These are phyloP conservation scores for Plemyria rubiginata DNA, from an alignment of 2,888 invertebrate genomes.

Conservation along the genomic window DNA sequence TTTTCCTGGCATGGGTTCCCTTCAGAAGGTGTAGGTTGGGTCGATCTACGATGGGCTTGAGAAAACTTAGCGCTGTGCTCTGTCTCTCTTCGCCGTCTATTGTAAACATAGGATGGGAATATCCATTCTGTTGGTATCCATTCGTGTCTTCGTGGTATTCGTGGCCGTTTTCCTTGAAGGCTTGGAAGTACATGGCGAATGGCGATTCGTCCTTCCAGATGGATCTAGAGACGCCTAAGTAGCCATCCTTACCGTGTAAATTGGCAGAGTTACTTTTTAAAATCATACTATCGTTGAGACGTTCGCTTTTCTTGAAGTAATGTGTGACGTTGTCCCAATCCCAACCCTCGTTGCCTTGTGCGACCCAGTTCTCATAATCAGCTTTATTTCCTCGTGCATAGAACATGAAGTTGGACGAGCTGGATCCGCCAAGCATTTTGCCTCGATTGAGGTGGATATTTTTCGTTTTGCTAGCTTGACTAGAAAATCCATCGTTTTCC, in stretches of 20 bases:
- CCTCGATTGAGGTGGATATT: conserved; percentile 81
- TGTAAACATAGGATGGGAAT: conserved; percentile 48
- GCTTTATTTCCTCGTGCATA: conserved; percentile 86
- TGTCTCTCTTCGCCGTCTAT: conserved; percentile 52
- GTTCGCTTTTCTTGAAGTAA: conserved; percentile 64
- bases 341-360: conserved; percentile 83
- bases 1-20: conserved; percentile 53
- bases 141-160: conserved; percentile 52
- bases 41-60: conserved; percentile 49
- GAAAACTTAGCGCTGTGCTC: conserved; percentile 52
- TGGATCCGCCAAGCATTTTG: conserved; percentile 88
- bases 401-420: conserved; percentile 87
- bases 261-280: conserved; percentile 57
- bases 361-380: conserved; percentile 84
- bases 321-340: conserved; percentile 53
- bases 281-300: conserved; percentile 42
- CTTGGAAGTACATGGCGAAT: conserved; percentile 62
- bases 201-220: conserved; percentile 51
- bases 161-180: conserved; percentile 56
- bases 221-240: conserved; percentile 57
- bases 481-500: conserved; percentile 55
- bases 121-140: conserved; percentile 53
- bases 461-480: conserved; percentile 51
- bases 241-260: conserved; percentile 53
- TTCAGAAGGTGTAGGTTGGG: conserved; percentile 56